A percentile compares a stretch with the other conserved stretches of the same genome.
Conservation (phyloP, 1,140 invertebrate species). For the Bombus confusus region DNA sequence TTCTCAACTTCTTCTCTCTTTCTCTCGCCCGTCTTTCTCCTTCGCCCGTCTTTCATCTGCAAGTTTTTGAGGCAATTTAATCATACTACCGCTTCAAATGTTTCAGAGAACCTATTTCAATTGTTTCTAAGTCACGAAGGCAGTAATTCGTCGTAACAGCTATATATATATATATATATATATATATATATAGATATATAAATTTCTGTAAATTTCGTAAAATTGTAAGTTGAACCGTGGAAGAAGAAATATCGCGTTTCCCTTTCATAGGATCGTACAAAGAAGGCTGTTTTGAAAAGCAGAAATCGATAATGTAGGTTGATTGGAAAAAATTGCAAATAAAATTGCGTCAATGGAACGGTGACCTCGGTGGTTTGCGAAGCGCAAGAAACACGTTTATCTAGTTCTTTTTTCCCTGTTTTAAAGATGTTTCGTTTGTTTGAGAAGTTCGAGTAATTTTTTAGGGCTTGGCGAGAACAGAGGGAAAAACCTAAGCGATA, state of each 20-base stretch:
- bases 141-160: not conserved
- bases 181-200: too few species aligned
- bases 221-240: too few species aligned
- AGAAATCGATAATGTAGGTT: too few species aligned
- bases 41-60: not conserved
- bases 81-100: not conserved
- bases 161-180: too few species aligned
- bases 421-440: not conserved
- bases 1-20: not conserved
- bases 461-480: too few species aligned
- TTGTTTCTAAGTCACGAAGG: not conserved
- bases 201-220: not conserved
- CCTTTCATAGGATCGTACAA: too few species aligned
- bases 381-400: too few species aligned
- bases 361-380: too few species aligned
- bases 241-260: not conserved
- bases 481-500: not conserved
- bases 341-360: too few species aligned
- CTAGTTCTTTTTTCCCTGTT: too few species aligned
- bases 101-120: not conserved
- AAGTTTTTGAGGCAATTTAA: conserved; percentile 34
- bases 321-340: too few species aligned
- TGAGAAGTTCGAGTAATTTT: not conserved
- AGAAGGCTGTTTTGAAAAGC: too few species aligned
- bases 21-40: not conserved